Base-by-base conservation (phyloP, 2,888 invertebrate genomes). In the Drosophila differens region DNA sequence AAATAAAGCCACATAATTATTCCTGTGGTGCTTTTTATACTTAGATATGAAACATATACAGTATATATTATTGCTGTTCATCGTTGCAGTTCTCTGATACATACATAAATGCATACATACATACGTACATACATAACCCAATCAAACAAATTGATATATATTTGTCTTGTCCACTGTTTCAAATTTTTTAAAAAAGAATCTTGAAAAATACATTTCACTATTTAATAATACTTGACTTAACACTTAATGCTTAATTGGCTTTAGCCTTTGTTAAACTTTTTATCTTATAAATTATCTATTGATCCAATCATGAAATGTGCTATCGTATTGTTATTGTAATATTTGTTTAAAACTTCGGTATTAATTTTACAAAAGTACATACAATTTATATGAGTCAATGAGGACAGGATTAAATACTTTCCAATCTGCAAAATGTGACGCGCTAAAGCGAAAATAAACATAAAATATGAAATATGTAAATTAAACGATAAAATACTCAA, bases 321-420 rank as follows among this genome's bases (percentile, higher is more conserved):
- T 80, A 64, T 78, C 62, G 44, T 61, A 80, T 81, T 85, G 74
- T 78, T 82, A 78, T 71, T 85, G 70, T 83, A 71, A 78, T 71
- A 73, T 79, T 78, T 83, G 47, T 81, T 83, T 77, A 58, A 68
- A 74, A 75, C 67, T 83, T 53, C 65, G 61, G 25, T 60, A 81
- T 64, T 76, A 76, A 58, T 75, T 69, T 70, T 70, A 64, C 55
- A 63, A 53, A 41, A 64, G 22, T 47, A 72, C 37, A 54, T 63
- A 63, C 66, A 51, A 71, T 54, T 61, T 58, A 53, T 60, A 47
- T 59, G 53, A 62, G 66, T 65, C 55, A 53, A 75, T 70, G 63
- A 66, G 52, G 25, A 60, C 63, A 63, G 58, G 62, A 73, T 81
- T 85, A 70, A 76, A 71, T 47, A 25, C 78, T 73, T 78, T 73